phyloP scores from a whole-genome alignment of 1,140 invertebrate species.

The Bombus soroeensis region DNA sequence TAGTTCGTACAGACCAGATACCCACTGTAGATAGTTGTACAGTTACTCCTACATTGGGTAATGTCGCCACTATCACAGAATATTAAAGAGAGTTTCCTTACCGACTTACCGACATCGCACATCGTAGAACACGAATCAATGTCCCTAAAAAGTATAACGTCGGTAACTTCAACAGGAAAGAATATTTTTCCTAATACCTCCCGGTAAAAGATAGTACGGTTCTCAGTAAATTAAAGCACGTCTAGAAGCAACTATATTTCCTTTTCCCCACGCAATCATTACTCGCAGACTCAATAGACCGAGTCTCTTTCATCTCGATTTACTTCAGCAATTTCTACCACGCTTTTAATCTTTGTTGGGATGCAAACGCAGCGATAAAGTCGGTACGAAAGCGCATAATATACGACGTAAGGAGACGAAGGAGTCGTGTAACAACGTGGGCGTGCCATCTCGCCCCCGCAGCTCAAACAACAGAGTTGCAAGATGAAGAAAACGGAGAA shows the following conservation, averaged over 20 bases:
- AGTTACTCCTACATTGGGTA: neutral
- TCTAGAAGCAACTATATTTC: neutral
- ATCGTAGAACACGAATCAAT: no score
- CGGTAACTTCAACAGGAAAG: neutral
- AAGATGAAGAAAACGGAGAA: slow-evolving; percentile 15
- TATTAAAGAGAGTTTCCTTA: neutral
- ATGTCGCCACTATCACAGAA: fast-evolving
- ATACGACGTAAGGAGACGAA: slow-evolving; percentile 31
- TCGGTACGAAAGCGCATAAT: slow-evolving; percentile 34
- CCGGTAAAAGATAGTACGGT: neutral
- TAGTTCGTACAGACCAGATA: neutral
- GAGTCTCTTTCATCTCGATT: neutral
- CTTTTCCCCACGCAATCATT: neutral
- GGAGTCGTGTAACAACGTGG: slow-evolving; percentile 58
- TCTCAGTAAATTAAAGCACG: neutral
- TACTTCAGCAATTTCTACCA: slow-evolving; percentile 1
- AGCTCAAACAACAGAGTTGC: slow-evolving; percentile 32
- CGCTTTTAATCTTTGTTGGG: slow-evolving; percentile 22
- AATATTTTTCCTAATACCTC: neutral
- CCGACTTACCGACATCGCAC: neutral
- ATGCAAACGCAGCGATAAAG: slow-evolving; percentile 23
- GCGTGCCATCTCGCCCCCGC: slow-evolving; percentile 70
- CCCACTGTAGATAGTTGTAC: fast-evolving
- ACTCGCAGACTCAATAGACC: neutral
- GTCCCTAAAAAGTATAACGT: neutral